A percentile compares a stretch with the other conserved stretches of the same genome.
Conservation (phyloP, 2,888 invertebrate species). For the Trissolcus brochymenae region DNA sequence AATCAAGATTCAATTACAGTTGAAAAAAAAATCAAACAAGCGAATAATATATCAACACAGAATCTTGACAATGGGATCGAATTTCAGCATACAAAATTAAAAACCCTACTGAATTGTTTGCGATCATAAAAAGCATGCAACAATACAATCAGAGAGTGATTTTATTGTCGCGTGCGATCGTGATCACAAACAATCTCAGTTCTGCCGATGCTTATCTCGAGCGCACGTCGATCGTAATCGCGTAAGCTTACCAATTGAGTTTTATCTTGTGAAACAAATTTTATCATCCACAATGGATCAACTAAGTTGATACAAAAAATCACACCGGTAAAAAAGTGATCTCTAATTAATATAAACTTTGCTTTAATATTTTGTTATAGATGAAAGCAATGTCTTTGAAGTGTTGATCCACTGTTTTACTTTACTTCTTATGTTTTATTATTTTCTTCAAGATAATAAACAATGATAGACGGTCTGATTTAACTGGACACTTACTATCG, state of each 20-base stretch:
- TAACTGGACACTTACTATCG: conserved; percentile 83
- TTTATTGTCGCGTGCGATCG: conserved; percentile 40
- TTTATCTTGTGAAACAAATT: conserved; percentile 46
- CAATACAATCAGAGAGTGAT: conserved; percentile 44
- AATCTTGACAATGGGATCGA: neutral
- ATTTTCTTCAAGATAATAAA: no score
- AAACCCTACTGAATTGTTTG: conserved; percentile 26
- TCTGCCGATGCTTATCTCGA: conserved; percentile 24
- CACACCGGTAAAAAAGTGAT: no score
- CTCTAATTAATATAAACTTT: no score
- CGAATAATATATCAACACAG: neutral
- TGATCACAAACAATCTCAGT: conserved; percentile 29
- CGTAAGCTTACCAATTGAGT: conserved; percentile 32
- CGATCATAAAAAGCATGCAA: conserved; percentile 37
- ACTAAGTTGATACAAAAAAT: neutral
- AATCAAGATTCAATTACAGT: conserved; percentile 10
- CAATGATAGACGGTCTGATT: conserved; percentile 6
- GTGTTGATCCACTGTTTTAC: conserved; percentile 13
- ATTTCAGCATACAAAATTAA: conserved; percentile 2
- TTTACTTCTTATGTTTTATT: neutral
- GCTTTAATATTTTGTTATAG: no score
- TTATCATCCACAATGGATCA: conserved; percentile 42
- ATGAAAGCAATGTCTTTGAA: neutral
- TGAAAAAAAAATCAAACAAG: neutral
- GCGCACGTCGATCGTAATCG: conserved; percentile 33